Base-by-base conservation (phyloP, 2,888 invertebrate species). In the Cheilosia grossa region DNA sequence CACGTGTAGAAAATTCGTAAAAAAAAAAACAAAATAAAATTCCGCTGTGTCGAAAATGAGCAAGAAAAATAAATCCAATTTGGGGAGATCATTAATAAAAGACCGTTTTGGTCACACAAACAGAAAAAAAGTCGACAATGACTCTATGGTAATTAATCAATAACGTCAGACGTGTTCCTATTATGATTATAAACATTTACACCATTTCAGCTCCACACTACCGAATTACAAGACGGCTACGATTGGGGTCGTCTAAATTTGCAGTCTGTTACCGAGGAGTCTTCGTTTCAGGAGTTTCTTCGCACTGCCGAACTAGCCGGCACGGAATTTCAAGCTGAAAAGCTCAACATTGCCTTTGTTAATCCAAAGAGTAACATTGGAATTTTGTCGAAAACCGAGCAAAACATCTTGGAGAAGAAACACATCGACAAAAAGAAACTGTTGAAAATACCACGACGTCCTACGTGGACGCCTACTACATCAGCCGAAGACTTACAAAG, bases 281-380 rank as follows among this genome's bases (percentile, higher is more conserved):
- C 96, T n/a, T 97, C 98, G 0, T 95, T 99, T 82, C 97, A 99
- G 93, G 99, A 99, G 89, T 99, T 99, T 91, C 93, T 99, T 4
- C 96, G 97, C 0, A 99, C 97, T 0, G 99, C 99, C 0, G 96
- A 98, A 91, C 92, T 99, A 77, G 98, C 99, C 0, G 97, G 97
- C 47, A 96, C 97, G 0, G 98, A 99, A 91, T 99, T 99, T 91
- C 95, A 96, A 89, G 96, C 97, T 3, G 98, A 98, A 90, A 98
- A 98, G 90, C 91, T 97, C 2, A 98, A 98, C 90, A 94, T 98
- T 6, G 95, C 94, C 83, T 95, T 96, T 90, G 94, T 97, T 0
- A 94, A 95, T 89, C 93, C 95, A 0, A 93, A 93, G 63, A 92
- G 93, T 66, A 93, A 93, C 24, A 92, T 93, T 24, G 95, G 95